Base-by-base conservation (phyloP, 23 tunicate genomes). In the Styela clava region DNA sequence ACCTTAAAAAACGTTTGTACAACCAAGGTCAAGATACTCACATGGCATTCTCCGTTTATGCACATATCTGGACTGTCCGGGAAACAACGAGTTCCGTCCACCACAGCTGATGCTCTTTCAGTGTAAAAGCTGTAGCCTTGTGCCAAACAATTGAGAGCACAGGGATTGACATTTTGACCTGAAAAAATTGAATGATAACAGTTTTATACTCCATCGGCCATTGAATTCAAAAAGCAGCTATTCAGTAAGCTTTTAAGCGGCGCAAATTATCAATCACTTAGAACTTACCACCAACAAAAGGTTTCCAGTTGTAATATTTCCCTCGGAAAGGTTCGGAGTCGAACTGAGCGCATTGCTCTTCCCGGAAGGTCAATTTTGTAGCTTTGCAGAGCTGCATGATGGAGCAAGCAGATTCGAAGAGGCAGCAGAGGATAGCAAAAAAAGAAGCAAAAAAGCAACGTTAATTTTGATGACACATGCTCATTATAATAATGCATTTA, bases 11-110 rank as follows among this genome's bases (percentile, higher is more conserved):
- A 44, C 56, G 56, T 44, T 44, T 44, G 12, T 44, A 44, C n/a
- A n/a, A n/a, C n/a, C n/a, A n/a, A n/a, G n/a, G n/a, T 37, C 35
- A 7, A 67, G 19, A 25, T 36, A 82, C 99, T 91, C 87, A 91
- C 99, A 34, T 96, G 97, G 80, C 99, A 96, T 81, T 87, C 91
- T 32, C 99, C 99, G 78, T 73, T 83, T 62, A 96, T 91, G 86
- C 99, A 96, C 56, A 96, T 81, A 63, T 96, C 97, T 36, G 87
- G 82, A 12, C 87, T 81, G 37, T 96, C 87, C 24, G 87, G 72
- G 83, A 76, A 91, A 64, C 99, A 96, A 24, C 88, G 73, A 1
- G 99, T 96, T 27, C 99, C 99, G 70, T 96, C 99, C 23, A 87
- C 81, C 29, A 96, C 99, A 7, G 96, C 90, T 0, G 87, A 31